phyloP scores from a whole-genome alignment of 2,888 invertebrate species.

The Uloborus plumipes region DNA sequence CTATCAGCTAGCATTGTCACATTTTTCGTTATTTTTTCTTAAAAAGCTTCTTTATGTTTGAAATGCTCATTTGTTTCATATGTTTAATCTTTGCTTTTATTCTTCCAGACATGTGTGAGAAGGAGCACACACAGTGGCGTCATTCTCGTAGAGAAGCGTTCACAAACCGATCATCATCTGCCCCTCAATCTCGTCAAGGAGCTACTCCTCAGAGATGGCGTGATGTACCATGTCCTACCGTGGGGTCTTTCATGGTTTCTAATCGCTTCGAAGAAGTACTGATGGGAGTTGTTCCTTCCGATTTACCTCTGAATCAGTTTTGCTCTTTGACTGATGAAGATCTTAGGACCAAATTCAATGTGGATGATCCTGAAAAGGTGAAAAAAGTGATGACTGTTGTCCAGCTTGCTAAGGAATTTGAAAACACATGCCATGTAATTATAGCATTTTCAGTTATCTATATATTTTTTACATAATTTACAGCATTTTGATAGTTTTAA shows the following conservation, averaged over 20 bases:
- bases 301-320: slow-evolving; percentile 55
- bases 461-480: no score
- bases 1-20: no score
- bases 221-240: slow-evolving; percentile 47
- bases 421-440: slow-evolving; percentile 44
- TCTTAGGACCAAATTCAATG: slow-evolving; percentile 50
- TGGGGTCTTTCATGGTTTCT: slow-evolving; percentile 59
- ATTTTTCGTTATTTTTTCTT: no score
- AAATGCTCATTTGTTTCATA: no score
- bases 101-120: slow-evolving; percentile 36
- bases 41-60: no score
- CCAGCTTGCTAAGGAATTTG: slow-evolving; percentile 54
- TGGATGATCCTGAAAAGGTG: slow-evolving; percentile 43
- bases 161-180: slow-evolving; percentile 58
- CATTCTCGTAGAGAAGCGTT: slow-evolving; percentile 59
- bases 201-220: slow-evolving; percentile 43
- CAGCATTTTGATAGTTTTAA: no score
- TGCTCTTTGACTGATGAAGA: slow-evolving; percentile 47
- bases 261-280: slow-evolving; percentile 56
- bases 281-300: slow-evolving; percentile 59
- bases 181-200: slow-evolving; percentile 48
- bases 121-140: slow-evolving; percentile 56
- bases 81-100: no score
- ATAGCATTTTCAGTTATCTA: not conserved
- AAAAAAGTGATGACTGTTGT: slow-evolving; percentile 57